Base-by-base conservation (phyloP, 2,113 vertebrate genomes). In the Larimichthys crocea region DNA sequence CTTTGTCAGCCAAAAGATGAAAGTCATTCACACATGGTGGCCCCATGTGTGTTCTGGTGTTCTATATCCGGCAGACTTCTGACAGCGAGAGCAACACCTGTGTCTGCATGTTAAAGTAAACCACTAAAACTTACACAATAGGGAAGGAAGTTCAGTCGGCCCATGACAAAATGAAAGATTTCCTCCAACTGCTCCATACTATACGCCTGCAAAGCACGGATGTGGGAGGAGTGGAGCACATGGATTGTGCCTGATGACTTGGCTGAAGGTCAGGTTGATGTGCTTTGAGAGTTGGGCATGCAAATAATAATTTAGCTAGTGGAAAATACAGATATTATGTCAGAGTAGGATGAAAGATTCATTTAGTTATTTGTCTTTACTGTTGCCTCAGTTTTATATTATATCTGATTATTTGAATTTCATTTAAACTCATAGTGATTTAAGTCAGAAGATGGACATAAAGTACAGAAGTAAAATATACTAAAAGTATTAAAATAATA, bases 81-180 rank as follows among this genome's bases (percentile, higher is more conserved):
- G 73, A 80, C 14, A 20, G 19, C 4, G 0, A 46, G 22, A 60
- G 24, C 40, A 40, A 69, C 82, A 82, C 74, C 74, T 80, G 68
- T 12, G 16, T 8, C 42, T 24, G 20, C 26, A 14, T 40, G 46
- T 35, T 42, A 49, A 53, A 52, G 53, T 67, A 40, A 61, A 72
- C 15, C 50, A 56, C 57, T 63, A n/a, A 55, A 69, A 71, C n/a
- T 15, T 15, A 64, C 15, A 76, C 65, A 50, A 66, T 49, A 52
- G 53, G 72, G 22, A 76, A 80, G 57, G 79, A 83, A 74, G 63
- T 63, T 0, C 5, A 14, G 44, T 60, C 26, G 61, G 19, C 16
- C 49, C 17, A 22, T 16, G 24, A 52, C 49, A 7, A 22, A 29
- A 82, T 82, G 22, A 79, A 76, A 73, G 79, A 74, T 46, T 78